Evolutionary conservation across 2,113 vertebrate species (phyloP).

Genomic region (Poeciliopsis occidentalis): DNA sequence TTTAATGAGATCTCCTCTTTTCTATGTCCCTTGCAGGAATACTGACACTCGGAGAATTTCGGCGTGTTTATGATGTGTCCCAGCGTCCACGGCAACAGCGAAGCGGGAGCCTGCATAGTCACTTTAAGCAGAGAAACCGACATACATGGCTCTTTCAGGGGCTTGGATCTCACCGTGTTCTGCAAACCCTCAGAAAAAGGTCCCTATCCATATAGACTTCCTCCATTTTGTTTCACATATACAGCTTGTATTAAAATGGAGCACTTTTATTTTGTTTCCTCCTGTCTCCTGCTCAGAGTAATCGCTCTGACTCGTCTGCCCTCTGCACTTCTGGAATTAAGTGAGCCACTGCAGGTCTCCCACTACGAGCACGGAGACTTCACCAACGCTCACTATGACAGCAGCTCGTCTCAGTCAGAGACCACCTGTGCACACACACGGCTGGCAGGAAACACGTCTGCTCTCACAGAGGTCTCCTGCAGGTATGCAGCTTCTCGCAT

Average conservation of each 20-base stretch:
- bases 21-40: constrained; percentile 73
- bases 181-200: constrained; percentile 89
- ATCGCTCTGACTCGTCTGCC: constrained; percentile 90
- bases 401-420: constrained; percentile 86
- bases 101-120: constrained; percentile 79
- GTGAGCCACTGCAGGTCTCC: constrained; percentile 94
- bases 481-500: constrained; percentile 75
- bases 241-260: not conserved
- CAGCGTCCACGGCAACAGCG: constrained; percentile 81
- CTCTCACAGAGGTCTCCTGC: constrained; percentile 90
- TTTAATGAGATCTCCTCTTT: not conserved
- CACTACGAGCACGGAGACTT: constrained; percentile 90
- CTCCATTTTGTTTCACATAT: not conserved
- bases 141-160: constrained; percentile 93
- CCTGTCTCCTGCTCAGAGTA: constrained; percentile 77
- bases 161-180: constrained; percentile 88
- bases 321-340: constrained; percentile 88
- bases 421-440: constrained; percentile 92
- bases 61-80: constrained; percentile 85
- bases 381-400: constrained; percentile 94
- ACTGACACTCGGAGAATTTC: constrained; percentile 91
- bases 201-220: constrained; percentile 51
- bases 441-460: constrained; percentile 85
- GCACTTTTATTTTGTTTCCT: not conserved
- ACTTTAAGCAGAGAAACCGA: constrained; percentile 88